Base-by-base conservation (phyloP, 2,797 vertebrate species). In the Danio jaintianensis region DNA sequence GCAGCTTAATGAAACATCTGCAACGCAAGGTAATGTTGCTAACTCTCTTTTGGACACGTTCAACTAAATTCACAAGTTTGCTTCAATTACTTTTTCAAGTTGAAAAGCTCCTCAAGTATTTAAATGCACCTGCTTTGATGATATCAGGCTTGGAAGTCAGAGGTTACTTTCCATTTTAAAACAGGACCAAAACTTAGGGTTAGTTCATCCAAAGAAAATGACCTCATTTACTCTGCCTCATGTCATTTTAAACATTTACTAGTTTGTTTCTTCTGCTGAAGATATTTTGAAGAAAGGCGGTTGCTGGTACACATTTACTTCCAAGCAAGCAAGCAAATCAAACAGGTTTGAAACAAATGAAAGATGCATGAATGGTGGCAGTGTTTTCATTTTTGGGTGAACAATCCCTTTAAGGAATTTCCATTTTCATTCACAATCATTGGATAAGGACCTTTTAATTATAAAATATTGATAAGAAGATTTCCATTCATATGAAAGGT, bases 1-100 rank as follows among this genome's bases (percentile, higher is more conserved):
- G 59, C 59, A 64, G 38, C 69, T 64, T 80, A 80, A 73, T 80
- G 78, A 80, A 80, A 80, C 78, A 80, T 73, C 78, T 80, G 78
- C 50, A 64, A 20, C 42, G 13, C 48, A 72, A 80, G 50, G 69
- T 58, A 73, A 73, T 42, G 47, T 6, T 8, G 6, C 29, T 58
- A 69, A 47, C 56, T 61, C 38, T 9, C n/a, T n/a, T 53, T 79
- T 52, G 20, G 40, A 79, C 10, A 16, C 4, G 47, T 71, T 79
- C 38, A 63, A 20, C 67, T 71, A 52, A 78, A 63, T 52, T 63
- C 36, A n/a, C 2, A 71, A 62, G 56, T 79, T 78, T 59, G 43
- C 66, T 52, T 62, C 36, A 43, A 62, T 62, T 43, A 78, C 36
- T 61, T 78, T 62, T 61, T 29, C 18, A 55, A 16, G 13, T 72